phyloP scores from a whole-genome alignment of 1,140 invertebrate species.

The Drosophila pruinosa region DNA sequence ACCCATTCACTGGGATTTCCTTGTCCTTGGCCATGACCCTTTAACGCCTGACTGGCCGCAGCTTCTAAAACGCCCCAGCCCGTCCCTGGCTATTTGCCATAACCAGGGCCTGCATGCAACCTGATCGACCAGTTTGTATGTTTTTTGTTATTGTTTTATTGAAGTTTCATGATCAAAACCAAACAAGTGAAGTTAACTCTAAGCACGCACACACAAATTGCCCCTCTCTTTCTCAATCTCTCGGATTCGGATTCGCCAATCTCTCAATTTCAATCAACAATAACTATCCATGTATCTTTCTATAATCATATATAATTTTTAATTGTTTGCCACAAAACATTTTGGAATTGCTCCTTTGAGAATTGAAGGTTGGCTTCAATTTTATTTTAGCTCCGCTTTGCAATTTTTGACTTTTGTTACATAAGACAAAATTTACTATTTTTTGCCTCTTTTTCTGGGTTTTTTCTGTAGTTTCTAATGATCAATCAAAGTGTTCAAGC shows the following conservation, averaged over 20 bases:
- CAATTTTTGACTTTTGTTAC: slow-evolving; percentile 74
- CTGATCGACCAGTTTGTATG: slow-evolving; percentile 59
- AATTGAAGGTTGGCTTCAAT: slow-evolving; percentile 62
- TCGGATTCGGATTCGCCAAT: background rate
- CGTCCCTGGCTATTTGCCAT: slow-evolving; percentile 7
- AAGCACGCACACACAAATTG: background rate
- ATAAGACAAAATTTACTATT: slow-evolving; percentile 73
- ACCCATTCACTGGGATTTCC: slow-evolving; percentile 77
- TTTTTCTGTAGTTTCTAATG: slow-evolving; percentile 54
- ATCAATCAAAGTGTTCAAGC: slow-evolving; percentile 69
- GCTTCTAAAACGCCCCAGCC: slow-evolving; percentile 31
- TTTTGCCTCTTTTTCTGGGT: slow-evolving; percentile 31
- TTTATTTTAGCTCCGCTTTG: slow-evolving; percentile 53
- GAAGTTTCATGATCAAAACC: slow-evolving; percentile 74
- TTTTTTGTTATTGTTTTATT: slow-evolving; percentile 64
- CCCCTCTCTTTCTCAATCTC: slow-evolving; percentile 3
- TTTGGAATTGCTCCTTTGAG: slow-evolving; percentile 65
- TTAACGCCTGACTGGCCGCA: slow-evolving; percentile 70
- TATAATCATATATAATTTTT: slow-evolving; percentile 36
- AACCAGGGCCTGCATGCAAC: slow-evolving; percentile 18
- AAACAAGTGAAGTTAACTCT: slow-evolving; percentile 41
- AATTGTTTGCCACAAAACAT: slow-evolving; percentile 51
- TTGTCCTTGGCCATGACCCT: slow-evolving; percentile 80
- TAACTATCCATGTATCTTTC: background rate
- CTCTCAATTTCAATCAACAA: background rate